Evolutionary conservation across 1,140 invertebrate genomes (phyloP), one percentile per base, ranked within the genome.

Genomic region (Marisa cornuarietis): DNA sequence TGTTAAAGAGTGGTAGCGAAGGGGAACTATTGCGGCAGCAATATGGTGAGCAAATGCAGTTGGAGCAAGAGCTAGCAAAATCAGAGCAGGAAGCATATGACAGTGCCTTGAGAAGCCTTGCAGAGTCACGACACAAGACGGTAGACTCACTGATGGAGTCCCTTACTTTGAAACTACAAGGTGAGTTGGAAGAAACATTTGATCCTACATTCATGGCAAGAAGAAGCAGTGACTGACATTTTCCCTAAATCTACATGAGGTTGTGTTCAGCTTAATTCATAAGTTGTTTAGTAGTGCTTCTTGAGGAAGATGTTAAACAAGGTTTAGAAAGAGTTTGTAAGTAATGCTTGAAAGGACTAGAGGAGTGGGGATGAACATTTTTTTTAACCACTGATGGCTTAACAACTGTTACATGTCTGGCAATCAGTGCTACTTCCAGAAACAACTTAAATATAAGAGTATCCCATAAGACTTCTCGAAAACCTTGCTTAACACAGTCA

Each of bases 21-120:
- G 85, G 83, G 31, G 89, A 89, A 49, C n/a, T 89, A n/a, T 79
- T 90, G 14, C 81, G 89, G 13, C 81, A 83, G 79, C 88, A 89
- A 74, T 89, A 88, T 66, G 83, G 83, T 14, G 88, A 90, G 79
- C 84, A 83, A 51, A 81, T 90, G 69, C 79, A 85, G 63, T 78
- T 90, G 71, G 89, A 90, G 72, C 78, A 84, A 69, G 88, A 87
- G n/a, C 73, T 90, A 31, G 77, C 85, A 52, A 83, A 83, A 49
- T 85, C 88, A 63, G 89, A 90, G 81, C 79, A 81, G 65, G 83
- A 86, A 69, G 82, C 86, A 0, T 77, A 89, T 20, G 83, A 81
- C 22, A 76, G 79, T 42, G n/a, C 85, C 54, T 65, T 88, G 18
- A 76, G 84, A 24, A 85, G 83, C 7, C 83, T 86, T n/a, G 88